Conservation (phyloP, 2,113 vertebrate genomes). For the Motacilla tschutschensis region DNA sequence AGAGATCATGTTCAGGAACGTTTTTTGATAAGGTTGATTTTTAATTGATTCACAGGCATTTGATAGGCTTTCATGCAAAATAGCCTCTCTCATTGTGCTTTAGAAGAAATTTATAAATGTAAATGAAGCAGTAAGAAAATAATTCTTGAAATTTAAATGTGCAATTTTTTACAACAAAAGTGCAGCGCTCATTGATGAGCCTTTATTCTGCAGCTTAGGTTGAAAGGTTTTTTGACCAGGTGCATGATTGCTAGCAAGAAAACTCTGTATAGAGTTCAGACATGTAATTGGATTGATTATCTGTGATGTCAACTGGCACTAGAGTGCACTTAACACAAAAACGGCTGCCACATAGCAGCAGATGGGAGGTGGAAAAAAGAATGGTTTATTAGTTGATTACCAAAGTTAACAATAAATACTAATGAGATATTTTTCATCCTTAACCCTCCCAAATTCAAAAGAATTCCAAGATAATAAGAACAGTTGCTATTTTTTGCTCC, state of each 20-base stretch:
- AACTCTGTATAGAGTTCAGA: background rate
- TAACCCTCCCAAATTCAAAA: constrained; percentile 45
- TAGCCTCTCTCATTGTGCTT: constrained; percentile 40
- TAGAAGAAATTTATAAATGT: constrained; percentile 40
- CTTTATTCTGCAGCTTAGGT: constrained; percentile 49
- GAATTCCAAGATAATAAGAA: background rate
- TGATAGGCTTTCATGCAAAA: constrained; percentile 34
- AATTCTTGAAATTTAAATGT: constrained; percentile 34
- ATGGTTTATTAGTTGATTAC: constrained; percentile 60
- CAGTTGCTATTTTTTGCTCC: constrained; percentile 63
- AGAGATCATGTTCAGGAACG: constrained; percentile 6
- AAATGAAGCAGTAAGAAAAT: constrained; percentile 39
- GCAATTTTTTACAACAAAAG: constrained; percentile 60
- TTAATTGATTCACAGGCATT: constrained; percentile 43
- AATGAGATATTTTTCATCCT: constrained; percentile 61
- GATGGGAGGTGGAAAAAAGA: constrained; percentile 33
- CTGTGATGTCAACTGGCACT: constrained; percentile 17
- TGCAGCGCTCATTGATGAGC: constrained; percentile 35
- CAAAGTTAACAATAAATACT: constrained; percentile 70
- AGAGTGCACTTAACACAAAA: constrained; percentile 35
- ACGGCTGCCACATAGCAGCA: constrained; percentile 25
- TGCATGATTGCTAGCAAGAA: constrained; percentile 25
- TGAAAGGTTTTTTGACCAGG: constrained; percentile 53
- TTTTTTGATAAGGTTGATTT: constrained; percentile 31
- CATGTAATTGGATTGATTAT: constrained; percentile 27